Evolutionary conservation across 2,888 invertebrate species (phyloP).

Genomic region (Calliopum simillimum): DNA sequence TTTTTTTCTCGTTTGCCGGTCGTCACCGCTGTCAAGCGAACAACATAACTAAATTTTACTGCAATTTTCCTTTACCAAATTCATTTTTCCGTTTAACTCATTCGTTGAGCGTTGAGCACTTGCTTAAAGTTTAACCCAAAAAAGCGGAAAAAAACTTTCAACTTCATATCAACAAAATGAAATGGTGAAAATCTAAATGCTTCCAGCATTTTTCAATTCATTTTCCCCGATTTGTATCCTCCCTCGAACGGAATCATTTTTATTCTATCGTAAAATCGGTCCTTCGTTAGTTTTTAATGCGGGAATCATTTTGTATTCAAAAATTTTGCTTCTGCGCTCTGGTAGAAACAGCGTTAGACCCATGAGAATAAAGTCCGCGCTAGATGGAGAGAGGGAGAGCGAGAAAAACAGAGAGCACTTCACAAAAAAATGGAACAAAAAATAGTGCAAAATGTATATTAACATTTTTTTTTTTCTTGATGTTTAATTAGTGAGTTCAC

Average conservation of each 20-base stretch:
- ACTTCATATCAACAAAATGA: slow-evolving; percentile 18
- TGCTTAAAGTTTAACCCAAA: slow-evolving; percentile 16
- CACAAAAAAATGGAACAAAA: slow-evolving; percentile 22
- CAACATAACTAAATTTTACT: slow-evolving; percentile 10
- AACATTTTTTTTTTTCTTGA: neutral
- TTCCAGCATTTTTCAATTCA: slow-evolving; percentile 16
- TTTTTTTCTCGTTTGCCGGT: no score
- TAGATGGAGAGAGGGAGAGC: neutral
- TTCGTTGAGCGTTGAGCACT: neutral
- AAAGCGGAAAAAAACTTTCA: slow-evolving; percentile 1
- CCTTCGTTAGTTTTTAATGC: slow-evolving; percentile 15
- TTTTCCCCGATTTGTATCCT: slow-evolving; percentile 7
- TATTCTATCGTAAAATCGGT: neutral
- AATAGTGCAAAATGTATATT: neutral
- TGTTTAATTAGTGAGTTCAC: slow-evolving; percentile 27
- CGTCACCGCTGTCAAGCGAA: neutral
- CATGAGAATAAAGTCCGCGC: no score
- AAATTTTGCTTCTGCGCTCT: slow-evolving; percentile 30
- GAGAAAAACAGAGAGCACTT: slow-evolving; percentile 8
- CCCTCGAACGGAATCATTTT: neutral
- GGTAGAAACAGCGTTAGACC: neutral
- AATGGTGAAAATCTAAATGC: slow-evolving; percentile 8
- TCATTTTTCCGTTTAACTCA: neutral
- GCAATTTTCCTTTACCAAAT: neutral
- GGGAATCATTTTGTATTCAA: slow-evolving; percentile 26